Evolutionary conservation across 2,888 invertebrate species (phyloP).

Genomic region (Drosophila mettleri): DNA sequence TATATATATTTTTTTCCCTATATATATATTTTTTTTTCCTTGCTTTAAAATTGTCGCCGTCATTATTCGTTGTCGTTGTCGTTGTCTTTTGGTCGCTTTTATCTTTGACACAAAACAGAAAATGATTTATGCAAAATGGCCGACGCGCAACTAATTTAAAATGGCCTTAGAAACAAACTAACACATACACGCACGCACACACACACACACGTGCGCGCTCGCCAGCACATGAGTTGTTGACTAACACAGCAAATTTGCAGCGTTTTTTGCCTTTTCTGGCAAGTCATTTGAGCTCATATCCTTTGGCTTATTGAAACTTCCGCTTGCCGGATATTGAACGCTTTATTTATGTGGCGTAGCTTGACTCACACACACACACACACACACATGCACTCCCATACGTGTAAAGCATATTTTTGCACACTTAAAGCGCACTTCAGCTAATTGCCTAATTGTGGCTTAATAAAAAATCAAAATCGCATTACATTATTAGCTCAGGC

Average conservation of each 20-base stretch:
- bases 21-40: constrained; percentile 10
- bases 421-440: constrained; percentile 33
- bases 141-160: constrained; percentile 73
- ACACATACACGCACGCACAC: constrained; percentile 15
- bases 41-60: constrained; percentile 48
- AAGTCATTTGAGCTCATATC: constrained; percentile 76
- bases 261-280: constrained; percentile 44
- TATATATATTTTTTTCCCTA: not conserved
- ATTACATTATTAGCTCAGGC: constrained; percentile 47
- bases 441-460: constrained; percentile 71
- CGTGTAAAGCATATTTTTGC: not conserved
- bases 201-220: constrained; percentile 30
- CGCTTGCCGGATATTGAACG: constrained; percentile 68
- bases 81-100: constrained; percentile 61
- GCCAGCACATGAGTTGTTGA: constrained; percentile 46
- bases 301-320: constrained; percentile 71
- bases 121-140: constrained; percentile 76
- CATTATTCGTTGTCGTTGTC: constrained; percentile 40
- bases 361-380: not conserved
- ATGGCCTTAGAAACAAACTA: constrained; percentile 48
- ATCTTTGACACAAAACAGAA: constrained; percentile 74
- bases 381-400: not conserved
- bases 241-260: constrained; percentile 25
- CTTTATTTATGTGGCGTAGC: constrained; percentile 48
- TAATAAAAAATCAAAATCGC: constrained; percentile 64